Evolutionary conservation across 2,797 vertebrate species (phyloP), one percentile per base, ranked within the genome.

Genomic region (Melanotaenia maccullochi): DNA sequence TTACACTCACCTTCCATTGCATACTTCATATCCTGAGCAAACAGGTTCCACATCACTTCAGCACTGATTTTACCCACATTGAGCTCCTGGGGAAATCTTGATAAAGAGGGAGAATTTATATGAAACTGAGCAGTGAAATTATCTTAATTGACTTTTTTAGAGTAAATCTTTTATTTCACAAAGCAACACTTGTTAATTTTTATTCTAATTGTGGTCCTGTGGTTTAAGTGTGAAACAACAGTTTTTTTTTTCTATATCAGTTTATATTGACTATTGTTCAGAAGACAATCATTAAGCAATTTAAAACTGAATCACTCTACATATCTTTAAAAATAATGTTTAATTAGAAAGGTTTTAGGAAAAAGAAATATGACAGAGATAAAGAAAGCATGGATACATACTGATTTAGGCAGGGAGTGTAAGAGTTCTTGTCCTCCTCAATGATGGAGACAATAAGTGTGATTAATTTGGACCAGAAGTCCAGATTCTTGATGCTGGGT

Each of bases 1-100:
- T 61, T 61, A 32, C 44, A 88, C 96, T 96, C 85, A 99, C 98
- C 98, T 89, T 99, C 98, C 97, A 99, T 98, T 0, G 98, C 98
- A 0, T 99, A 99, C 91, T 97, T 99, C 98, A 99, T 99, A 88
- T 99, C 98, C 89, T 99, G 98, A 83, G 98, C 97, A 90, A 99
- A 99, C 73, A 99, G 94, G 85, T 97, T 99, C 98, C 98, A 99
- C 98, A 99, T 99, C 75, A 99, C 98, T 87, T 99, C 98, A 0
- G 98, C 98, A 0, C 98, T 99, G 93, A 99, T 99, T 92, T 99
- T 99, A 61, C 98, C 98, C 80, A 99, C 98, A 0, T 99, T 99
- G 74, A 99, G 94, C 70, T 99, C 98, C 87, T 99, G 98, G 11
- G 98, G 98, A 87, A 99, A 99, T 91, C 98, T 99, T 87, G 54